Base-by-base conservation (phyloP, 2,888 invertebrate genomes). In the Caenorhabditis parvicauda region DNA sequence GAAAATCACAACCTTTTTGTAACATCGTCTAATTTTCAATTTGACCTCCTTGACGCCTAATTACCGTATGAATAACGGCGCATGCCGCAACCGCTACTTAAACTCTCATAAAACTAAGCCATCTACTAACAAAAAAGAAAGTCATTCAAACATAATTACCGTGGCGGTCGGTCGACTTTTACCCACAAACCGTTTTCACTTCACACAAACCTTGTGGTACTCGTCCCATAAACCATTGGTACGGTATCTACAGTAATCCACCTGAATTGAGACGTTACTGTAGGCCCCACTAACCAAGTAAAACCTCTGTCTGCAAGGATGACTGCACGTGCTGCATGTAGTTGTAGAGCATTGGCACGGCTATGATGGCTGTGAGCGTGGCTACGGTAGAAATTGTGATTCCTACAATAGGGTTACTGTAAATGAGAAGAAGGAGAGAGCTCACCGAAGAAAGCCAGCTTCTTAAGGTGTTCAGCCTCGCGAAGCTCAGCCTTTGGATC, bases 311-410 rank as follows among this genome's bases (percentile, higher is more conserved):
- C 50, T 73, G 72, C 22, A 78, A 63, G 9, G 72, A 56, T 3
- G 72, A 67, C 51, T 76, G 76, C 9, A 78, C 73, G 47, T 68
- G 67, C 46, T 75, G 75, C 59, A 77, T 70, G 66, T 78, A 78
- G 56, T 65, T 75, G 69, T 76, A 78, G 29, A 78, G 66, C 72
- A 76, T 75, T 14, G 78, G 78, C 28, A 78, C 64, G 43, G 70
- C 66, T 35, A 78, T 64, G 24, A 73, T 70, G 39, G 75, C 75
- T 2, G 74, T 72, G 28, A 76, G 39, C 6, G 72, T 73, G 32
- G 78, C 75, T 3, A 78, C 70, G 3, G 76, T 76, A 19, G 62
- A 62, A 12, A 62, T 58, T 2, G 62, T 53, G 14, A 62, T 62
- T 14, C 62, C 59, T 72, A n/a, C 56, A 68, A 44, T 57, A 41